These are phyloP conservation scores for Papilio polytes DNA, from an alignment of 1,140 invertebrate genomes.

Conservation along the genomic window DNA sequence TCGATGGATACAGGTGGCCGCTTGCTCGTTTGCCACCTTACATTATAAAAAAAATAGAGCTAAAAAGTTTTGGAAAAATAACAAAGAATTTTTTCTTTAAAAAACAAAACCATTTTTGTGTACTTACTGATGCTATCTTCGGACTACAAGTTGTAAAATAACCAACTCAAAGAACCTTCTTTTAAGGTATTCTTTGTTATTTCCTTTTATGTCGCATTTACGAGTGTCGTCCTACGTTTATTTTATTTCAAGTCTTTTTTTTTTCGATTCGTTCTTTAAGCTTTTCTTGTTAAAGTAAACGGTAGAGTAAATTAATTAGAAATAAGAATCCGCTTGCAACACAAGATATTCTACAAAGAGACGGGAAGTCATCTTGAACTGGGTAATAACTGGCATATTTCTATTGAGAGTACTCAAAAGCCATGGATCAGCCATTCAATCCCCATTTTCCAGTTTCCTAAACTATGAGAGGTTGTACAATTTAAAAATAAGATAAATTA, in stretches of 20 bases:
- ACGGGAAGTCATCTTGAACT: not conserved
- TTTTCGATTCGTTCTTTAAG: not conserved
- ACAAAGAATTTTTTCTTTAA: not conserved
- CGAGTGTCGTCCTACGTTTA: conserved; percentile 1
- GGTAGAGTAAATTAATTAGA: not conserved
- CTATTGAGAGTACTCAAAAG: not conserved
- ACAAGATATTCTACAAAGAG: not conserved
- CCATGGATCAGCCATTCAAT: not conserved
- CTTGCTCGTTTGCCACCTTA: no score
- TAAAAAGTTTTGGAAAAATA: no score
- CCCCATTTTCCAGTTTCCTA: not conserved
- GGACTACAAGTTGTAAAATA: not conserved
- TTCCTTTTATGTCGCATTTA: conserved; percentile 21
- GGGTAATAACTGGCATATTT: not conserved
- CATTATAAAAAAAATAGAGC: no score
- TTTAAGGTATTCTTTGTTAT: conserved; percentile 19
- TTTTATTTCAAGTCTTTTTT: not conserved
- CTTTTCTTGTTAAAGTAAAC: not conserved
- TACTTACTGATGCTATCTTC: not conserved
- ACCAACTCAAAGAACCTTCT: not conserved
- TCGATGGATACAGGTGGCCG: no score
- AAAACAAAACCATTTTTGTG: not conserved
- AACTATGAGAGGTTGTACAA: not conserved
- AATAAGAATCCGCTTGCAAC: not conserved
- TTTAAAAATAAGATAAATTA: not conserved